Base-by-base conservation (phyloP, 2,113 vertebrate species). In the Numida meleagris region DNA sequence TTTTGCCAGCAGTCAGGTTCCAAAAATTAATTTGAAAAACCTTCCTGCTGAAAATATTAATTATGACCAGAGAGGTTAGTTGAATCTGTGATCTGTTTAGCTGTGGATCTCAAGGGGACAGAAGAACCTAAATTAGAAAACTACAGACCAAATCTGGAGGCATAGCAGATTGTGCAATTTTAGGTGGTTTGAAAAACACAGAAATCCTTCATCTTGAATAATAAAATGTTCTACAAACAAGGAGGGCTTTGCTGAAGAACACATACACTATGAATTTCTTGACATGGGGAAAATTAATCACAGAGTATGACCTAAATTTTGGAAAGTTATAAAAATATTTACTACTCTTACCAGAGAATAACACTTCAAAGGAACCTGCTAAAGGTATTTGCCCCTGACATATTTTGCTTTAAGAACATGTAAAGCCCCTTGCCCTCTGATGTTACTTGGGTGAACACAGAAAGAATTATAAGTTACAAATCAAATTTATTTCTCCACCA, bases 141-240 rank as follows among this genome's bases (percentile, higher is more conserved):
- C 55, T 71, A 46, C 2, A 33, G 55, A 77, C 71, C 31, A 72
- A 89, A 63, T 48, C n/a, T 88, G n/a, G 73, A 77, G 89, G 31
- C 53, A 82, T 20, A 94, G 80, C 27, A 57, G 55, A 23, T 15
- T 58, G 48, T 62, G 14, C 40, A 74, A 74, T 53, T 86, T 90
- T 51, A 80, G 91, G 46, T 15, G 25, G 11, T 76, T 82, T 92
- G 46, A 90, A 95, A 93, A 90, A 77, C 51, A n/a, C 29, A 90
- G 59, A 77, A 76, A 61, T 88, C 87, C 53, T 88, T 94, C 45
- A 68, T 59, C 61, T 75, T 50, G 61, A 71, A 18, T 57, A 42
- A 78, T 88, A 62, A n/a, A 3, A 18, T 40, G 15, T 94, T 79
- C 63, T 50, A 45, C 10, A 65, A 68, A 70, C 34, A 45, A 36